Evolutionary conservation across 2,797 vertebrate species (phyloP).

Genomic region (Phalloptychus januarius): DNA sequence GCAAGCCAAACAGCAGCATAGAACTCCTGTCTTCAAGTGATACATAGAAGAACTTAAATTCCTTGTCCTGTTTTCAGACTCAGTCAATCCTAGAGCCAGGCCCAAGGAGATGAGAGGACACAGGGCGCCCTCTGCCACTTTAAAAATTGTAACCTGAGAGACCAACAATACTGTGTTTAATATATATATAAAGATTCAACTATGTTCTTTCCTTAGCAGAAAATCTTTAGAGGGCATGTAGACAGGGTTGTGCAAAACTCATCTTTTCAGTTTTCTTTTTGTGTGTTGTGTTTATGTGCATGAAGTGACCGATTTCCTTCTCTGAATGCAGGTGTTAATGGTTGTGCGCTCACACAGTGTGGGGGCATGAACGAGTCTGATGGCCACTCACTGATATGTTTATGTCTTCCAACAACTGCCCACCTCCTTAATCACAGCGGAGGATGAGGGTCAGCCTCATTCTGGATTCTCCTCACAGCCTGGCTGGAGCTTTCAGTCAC

Average conservation of each 20-base stretch:
- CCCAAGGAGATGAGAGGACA: neutral
- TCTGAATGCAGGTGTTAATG: constrained; percentile 12
- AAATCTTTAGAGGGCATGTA: constrained; percentile 4
- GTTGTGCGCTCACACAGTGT: neutral
- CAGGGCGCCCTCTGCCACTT: neutral
- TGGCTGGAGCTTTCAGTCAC: constrained; percentile 57
- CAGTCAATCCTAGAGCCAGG: neutral
- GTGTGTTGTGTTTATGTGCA: constrained; percentile 10
- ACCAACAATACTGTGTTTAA: neutral
- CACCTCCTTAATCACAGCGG: constrained; percentile 53
- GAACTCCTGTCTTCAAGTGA: neutral
- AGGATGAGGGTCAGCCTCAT: constrained; percentile 45
- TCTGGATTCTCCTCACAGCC: constrained; percentile 62
- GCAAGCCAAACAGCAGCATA: neutral
- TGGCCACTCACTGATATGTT: constrained; percentile 19
- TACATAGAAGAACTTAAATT: neutral
- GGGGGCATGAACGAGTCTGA: constrained; percentile 21
- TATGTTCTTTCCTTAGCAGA: neutral
- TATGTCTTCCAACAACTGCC: constrained; percentile 40
- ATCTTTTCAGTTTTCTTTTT: neutral
- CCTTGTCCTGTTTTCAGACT: neutral
- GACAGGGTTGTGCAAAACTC: constrained; percentile 10
- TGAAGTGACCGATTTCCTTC: neutral
- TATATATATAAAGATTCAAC: neutral
- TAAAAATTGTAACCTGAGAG: neutral